Evolutionary conservation across 2,888 invertebrate species (phyloP).

Genomic region (Melinaea marsaeus): DNA sequence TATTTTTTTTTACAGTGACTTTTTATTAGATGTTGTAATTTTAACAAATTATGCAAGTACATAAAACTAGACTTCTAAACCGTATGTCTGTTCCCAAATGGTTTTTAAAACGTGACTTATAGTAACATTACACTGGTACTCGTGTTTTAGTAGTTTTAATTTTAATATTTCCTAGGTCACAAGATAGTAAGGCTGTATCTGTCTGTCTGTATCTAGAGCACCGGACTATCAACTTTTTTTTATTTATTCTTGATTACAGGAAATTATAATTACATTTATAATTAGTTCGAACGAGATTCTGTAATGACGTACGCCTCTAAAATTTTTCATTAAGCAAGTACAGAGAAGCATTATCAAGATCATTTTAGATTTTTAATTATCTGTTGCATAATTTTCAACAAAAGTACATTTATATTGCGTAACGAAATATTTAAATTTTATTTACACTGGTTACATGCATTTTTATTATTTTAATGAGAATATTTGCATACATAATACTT

Average conservation of each 20-base stretch:
- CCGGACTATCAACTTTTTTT: not conserved
- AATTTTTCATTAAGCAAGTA: slow-evolving; percentile 18
- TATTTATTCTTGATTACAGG: slow-evolving; percentile 21
- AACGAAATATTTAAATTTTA: too few relatives aligned
- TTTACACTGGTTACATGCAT: too few relatives aligned
- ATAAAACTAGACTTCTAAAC: too few relatives aligned
- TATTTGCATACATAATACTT: not conserved
- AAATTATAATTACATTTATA: slow-evolving; percentile 21
- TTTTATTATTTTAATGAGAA: not conserved
- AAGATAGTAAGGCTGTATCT: not conserved
- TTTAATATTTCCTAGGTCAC: not conserved
- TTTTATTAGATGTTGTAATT: too few relatives aligned
- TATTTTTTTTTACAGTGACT: too few relatives aligned
- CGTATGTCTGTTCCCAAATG: not conserved
- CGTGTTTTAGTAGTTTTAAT: not conserved
- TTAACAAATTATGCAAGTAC: too few relatives aligned
- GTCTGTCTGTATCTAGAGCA: not conserved
- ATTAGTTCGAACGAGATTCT: slow-evolving; percentile 20
- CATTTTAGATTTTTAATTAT: slow-evolving; percentile 26
- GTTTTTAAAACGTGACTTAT: not conserved
- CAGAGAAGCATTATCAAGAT: slow-evolving; percentile 22
- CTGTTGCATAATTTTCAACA: slow-evolving; percentile 18
- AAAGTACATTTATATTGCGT: too few relatives aligned
- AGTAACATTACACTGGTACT: not conserved
- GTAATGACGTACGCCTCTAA: slow-evolving; percentile 21